Conservation (phyloP, 2,888 invertebrate species). For the Nephrotoma guestfalica region DNA sequence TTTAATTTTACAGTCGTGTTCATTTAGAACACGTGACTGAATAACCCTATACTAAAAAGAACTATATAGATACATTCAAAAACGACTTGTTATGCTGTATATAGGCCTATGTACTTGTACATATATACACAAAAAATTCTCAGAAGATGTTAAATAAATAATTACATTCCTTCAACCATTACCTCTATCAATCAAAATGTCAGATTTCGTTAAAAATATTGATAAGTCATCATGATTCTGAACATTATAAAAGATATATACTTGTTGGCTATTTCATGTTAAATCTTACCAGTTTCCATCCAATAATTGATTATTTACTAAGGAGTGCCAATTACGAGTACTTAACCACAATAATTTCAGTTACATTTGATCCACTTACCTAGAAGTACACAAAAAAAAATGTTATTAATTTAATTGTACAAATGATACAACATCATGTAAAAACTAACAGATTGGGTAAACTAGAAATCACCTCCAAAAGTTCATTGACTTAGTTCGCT, state of each 20-base stretch:
- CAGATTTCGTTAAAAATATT: not conserved
- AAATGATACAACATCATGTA: not conserved
- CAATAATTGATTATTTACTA: too few species aligned
- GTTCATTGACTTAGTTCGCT: not conserved
- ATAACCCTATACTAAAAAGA: not conserved
- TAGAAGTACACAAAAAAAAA: not conserved
- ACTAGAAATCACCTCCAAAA: not conserved
- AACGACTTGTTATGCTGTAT: too few species aligned
- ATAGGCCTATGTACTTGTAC: too few species aligned
- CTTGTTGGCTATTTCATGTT: not conserved
- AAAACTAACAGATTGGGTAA: not conserved
- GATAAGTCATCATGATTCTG: not conserved
- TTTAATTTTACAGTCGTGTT: not conserved
- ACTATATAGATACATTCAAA: too few species aligned
- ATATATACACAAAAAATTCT: too few species aligned
- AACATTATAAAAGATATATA: not conserved
- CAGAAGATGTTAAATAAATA: too few species aligned
- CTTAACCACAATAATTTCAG: too few species aligned
- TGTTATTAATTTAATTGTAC: not conserved
- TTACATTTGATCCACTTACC: not conserved
- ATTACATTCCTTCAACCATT: too few species aligned
- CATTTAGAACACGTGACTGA: not conserved
- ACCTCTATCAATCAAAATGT: not conserved
- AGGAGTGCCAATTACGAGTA: too few species aligned
- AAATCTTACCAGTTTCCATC: not conserved